Base-by-base conservation (phyloP, 2,888 invertebrate genomes). In the Heliconius ismenius region DNA sequence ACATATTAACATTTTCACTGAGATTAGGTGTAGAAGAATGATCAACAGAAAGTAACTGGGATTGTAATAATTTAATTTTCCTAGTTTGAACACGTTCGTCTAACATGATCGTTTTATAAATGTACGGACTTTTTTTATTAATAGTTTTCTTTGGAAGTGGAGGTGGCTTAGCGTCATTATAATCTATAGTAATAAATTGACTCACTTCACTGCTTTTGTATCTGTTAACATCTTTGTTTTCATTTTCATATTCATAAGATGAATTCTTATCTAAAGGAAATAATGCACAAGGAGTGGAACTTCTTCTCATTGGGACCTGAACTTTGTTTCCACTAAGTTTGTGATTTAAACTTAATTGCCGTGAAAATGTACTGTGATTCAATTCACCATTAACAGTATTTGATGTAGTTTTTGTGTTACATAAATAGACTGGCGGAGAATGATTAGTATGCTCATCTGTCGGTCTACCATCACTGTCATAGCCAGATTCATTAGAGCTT, bases 401-500 rank as follows among this genome's bases (percentile, higher is more conserved):
- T 49, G 87, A 83, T 73, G 86, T 84, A 82, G 86, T 91, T 82
- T 93, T 91, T 82, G 91, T 88, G 84, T 91, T 92, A 86, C 81
- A 92, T 67, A 92, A 91, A 84, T 95, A 95, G 73, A 94, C 92
- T 78, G 95, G 95, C 60, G 95, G 95, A 32, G 93, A 95, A 83
- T 94, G 92, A 84, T 92, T 94, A 81, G 91, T 94, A 79, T 94
- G 93, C 84, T 95, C 95, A 82, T 95, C 95, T 74, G 93, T 94
- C 62, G 94, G 95, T 80, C 95, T 95, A 74, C 97, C 96, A 87
- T 97, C 97, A 88, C 97, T 97, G 86, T 97, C 97, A 87, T 97
- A 97, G 64, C 97, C 97, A 72, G 97, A 97, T 90, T 97, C 97
- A 88, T 97, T 97, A 68, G 97, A 97, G 89, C 97, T 97, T 73